Base-by-base conservation (phyloP, 2,797 vertebrate genomes). In the Psittacula echo region DNA sequence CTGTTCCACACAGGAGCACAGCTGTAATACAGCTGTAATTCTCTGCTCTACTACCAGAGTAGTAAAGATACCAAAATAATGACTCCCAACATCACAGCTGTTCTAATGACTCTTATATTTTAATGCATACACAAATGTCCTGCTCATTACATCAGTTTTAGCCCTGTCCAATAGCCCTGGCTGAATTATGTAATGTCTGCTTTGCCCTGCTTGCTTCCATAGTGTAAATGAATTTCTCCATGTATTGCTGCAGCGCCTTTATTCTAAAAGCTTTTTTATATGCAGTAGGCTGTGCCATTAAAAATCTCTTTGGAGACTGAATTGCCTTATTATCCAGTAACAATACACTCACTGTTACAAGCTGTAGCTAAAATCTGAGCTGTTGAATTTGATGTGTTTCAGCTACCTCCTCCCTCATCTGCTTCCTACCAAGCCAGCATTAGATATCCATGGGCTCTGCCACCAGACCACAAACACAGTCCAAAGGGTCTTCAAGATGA, bases 381-480 rank as follows among this genome's bases (percentile, higher is more conserved):
- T 24, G 85, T 89, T 73, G 64, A 53, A 71, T 82, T 87, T 87
- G 77, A 37, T 96, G 90, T 94, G 67, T 97, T 95, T 78, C 97
- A 99, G 99, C 95, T 99, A 99, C 94, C 98, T 99, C 91, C 97
- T 99, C 80, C 99, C 99, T 47, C 99, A 99, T 95, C 99, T 99
- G 53, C 98, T 99, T 30, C 99, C 99, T 17, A 97, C 98, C 75
- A 99, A 99, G 87, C 99, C 99, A 2, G 99, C 98, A 6, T 96
- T 99, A 97, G 99, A 99, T 96, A 98, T 99, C 90, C 98, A 99
- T 0, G 87, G 98, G 86, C 97, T 99, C 89, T 98, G 98, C 68
- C 98, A 98, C 87, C 98, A 98, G 90, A 98, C 97, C 23, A 94
- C 97, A 92, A 99, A 99, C 98, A 98, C 98, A 17, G 98, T 99